Percentiles rank a stretch among this genome's conserved stretches.
These are phyloP conservation scores for Mystacornis crossleyi DNA, from an alignment of 2,113 vertebrate species.

Conservation along the genomic window DNA sequence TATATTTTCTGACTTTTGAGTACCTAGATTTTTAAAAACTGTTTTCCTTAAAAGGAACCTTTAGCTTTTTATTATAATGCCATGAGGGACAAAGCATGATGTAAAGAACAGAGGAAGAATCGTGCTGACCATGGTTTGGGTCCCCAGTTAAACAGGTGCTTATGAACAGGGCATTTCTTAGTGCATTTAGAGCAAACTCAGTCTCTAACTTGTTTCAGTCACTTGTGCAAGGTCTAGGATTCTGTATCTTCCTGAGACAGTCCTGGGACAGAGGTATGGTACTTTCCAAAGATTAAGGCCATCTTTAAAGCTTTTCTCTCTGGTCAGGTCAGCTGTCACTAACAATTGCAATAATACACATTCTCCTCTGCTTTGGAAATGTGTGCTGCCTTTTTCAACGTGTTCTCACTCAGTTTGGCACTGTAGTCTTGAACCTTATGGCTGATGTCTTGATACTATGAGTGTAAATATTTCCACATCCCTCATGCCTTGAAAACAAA, in stretches of 20 bases:
- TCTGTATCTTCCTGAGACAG: background rate
- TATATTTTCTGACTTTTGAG: background rate
- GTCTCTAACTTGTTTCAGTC: background rate
- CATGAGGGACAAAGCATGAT: background rate
- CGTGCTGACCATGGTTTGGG: background rate
- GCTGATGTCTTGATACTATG: background rate
- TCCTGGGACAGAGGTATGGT: background rate
- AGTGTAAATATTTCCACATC: constrained; percentile 40
- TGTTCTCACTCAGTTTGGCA: background rate
- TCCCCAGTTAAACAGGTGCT: background rate
- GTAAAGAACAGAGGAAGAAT: background rate
- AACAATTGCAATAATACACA: background rate
- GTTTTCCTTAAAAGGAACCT: background rate
- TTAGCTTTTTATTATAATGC: background rate
- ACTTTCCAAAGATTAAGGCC: background rate
- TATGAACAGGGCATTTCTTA: background rate
- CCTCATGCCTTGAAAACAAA: constrained; percentile 8
- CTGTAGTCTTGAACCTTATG: background rate
- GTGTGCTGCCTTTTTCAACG: background rate
- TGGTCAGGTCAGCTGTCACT: background rate
- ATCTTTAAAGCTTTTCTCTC: background rate
- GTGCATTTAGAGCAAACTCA: background rate
- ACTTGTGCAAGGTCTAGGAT: background rate
- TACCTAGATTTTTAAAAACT: background rate
- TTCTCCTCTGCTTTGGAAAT: background rate